Conservation (phyloP, 2,888 invertebrate genomes). For the Melinaea menophilus region DNA sequence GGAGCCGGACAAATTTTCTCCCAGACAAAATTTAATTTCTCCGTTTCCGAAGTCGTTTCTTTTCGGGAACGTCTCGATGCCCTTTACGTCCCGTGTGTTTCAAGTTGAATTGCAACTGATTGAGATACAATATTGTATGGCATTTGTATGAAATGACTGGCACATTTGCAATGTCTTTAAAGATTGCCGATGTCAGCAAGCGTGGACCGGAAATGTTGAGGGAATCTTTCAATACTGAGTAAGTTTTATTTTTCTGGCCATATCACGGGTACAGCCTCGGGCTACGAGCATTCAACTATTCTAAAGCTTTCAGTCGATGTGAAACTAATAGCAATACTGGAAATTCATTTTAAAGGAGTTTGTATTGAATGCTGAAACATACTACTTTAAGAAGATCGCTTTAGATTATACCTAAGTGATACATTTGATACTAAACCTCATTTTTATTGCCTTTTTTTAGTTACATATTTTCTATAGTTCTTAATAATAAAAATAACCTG, state of each 20-base stretch:
- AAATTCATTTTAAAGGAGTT: neutral
- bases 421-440: no score
- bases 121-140: constrained; percentile 58
- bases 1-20: constrained; percentile 47
- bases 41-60: constrained; percentile 59
- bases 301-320: constrained; percentile 11
- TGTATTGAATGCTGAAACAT: no score
- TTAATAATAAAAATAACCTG: no score
- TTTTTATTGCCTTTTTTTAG: no score
- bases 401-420: no score
- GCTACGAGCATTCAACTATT: constrained; percentile 12
- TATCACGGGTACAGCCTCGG: constrained; percentile 17
- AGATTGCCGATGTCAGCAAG: constrained; percentile 41
- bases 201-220: constrained; percentile 54
- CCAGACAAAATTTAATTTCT: constrained; percentile 67
- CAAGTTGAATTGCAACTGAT: constrained; percentile 57
- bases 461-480: no score
- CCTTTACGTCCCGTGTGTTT: constrained; percentile 48
- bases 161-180: constrained; percentile 53
- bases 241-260: constrained; percentile 22
- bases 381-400: no score
- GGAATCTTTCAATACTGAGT: constrained; percentile 44
- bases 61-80: constrained; percentile 44
- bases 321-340: constrained; percentile 16
- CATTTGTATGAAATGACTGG: constrained; percentile 61